Evolutionary conservation across 2,797 vertebrate genomes (phyloP), one percentile per base, ranked within the genome.

Genomic region (Rhynchotus rufescens): DNA sequence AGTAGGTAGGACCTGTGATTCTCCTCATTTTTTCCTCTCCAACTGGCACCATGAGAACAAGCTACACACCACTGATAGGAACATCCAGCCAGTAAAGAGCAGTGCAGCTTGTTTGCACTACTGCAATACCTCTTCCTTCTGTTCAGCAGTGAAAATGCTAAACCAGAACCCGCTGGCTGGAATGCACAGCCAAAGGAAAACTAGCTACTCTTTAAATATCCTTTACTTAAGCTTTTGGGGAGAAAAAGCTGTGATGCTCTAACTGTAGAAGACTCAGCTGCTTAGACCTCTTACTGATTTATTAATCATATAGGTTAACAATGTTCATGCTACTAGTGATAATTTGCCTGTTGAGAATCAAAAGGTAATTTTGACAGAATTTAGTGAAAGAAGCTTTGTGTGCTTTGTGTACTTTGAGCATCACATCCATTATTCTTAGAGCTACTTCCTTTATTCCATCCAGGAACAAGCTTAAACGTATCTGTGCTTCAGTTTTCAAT

Each of bases 41-140:
- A 8, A 45, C 20, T 51, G 30, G 40, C 74, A 73, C n/a, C 44
- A 56, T 2, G n/a, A 6, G 13, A 28, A 25, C 21, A n/a, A 60
- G 34, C 21, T 47, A 34, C 54, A 7, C 0, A 7, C 40, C 0
- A 1, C 0, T 2, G 30, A 47, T 19, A 30, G 9, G 21, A 16
- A 10, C 17, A 5, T 32, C 44, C 36, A 21, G 14, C 20, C 7
- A 59, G 44, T 5, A 22, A 42, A 54, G 36, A 74, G 14, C 23
- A 7, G 40, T 71, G 19, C 26, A 7, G 26, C 47, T 2, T 1
- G 6, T 34, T 17, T 40, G 69, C n/a, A 30, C 20, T 7, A 4
- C 19, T 12, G 15, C 12, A 56, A 44, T 17, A 40, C 9, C 45
- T 49, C 66, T 65, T 47, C 67, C 61, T 56, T 56, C 56, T 3